Evolutionary conservation across 2,888 invertebrate genomes (phyloP).

Genomic region (Teinopalpus imperialis): DNA sequence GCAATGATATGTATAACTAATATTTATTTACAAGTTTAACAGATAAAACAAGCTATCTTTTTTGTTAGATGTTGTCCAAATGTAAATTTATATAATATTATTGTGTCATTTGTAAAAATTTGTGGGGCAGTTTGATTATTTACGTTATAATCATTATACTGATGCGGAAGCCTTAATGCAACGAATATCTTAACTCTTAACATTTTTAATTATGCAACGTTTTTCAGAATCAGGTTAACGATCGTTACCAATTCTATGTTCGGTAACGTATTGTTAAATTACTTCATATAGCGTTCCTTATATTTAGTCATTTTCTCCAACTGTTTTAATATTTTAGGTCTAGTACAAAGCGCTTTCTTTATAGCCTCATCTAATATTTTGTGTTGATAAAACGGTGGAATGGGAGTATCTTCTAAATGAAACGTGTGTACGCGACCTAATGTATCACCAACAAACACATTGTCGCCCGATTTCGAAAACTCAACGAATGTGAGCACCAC

Average conservation of each 20-base stretch:
- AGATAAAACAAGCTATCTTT: too few species aligned
- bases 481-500: conserved; percentile 76
- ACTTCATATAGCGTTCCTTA: conserved; percentile 35
- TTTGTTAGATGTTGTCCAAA: too few species aligned
- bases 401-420: conserved; percentile 88
- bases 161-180: too few species aligned
- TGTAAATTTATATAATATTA: too few species aligned
- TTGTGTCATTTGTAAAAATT: too few species aligned
- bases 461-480: conserved; percentile 86
- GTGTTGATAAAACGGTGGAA: conserved; percentile 86
- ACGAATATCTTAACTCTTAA: too few species aligned
- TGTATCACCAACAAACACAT: conserved; percentile 86
- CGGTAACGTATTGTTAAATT: too few species aligned
- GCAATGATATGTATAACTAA: too few species aligned
- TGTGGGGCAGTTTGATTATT: too few species aligned
- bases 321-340: conserved; percentile 83
- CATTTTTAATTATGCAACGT: too few species aligned
- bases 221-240: conserved; percentile 8
- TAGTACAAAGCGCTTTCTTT: conserved; percentile 83
- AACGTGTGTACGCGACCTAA: conserved; percentile 85
- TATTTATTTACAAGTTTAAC: too few species aligned
- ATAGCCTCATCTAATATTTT: conserved; percentile 84
- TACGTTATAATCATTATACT: too few species aligned
- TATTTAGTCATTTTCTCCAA: conserved; percentile 80
- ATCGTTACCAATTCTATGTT: background rate